Base-by-base conservation (phyloP, 1,140 invertebrate species). In the Argopecten irradians region DNA sequence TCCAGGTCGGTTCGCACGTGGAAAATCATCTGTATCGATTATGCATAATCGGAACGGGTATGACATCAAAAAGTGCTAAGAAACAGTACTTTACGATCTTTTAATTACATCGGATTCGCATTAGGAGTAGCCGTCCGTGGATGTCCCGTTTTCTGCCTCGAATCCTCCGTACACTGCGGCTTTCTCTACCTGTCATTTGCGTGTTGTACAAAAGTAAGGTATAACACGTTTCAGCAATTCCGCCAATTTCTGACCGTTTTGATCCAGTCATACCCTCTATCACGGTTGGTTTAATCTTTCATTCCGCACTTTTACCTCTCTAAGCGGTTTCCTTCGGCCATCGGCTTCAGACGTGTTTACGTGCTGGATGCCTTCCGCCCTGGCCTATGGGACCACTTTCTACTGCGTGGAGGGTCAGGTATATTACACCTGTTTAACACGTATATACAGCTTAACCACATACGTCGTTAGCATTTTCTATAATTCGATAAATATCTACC, bases 41-140 rank as follows among this genome's bases (percentile, higher is more conserved):
- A 71, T 71, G 55, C n/a, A 71, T 71, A 71, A 28, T 71, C 22
- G n/a, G 55, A n/a, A 71, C n/a, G 55, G 22, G 55, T 71, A 71
- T 71, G 55, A 71, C 55, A 71, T 71, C 55, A 71, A 71, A 71
- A 71, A 71, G 55, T 71, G 55, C 55, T 71, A 71, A n/a, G 55
- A 71, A 71, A 71, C 55, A 71, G 55, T 71, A 71, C 55, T 71
- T 71, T n/a, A 71, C 55, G 55, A 71, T 71, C 55, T 71, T 71
- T 71, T 71, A 71, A 71, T 71, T 71, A 71, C 55, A 71, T 71
- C 55, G 55, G 22, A 71, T 71, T 71, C 55, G 55, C 55, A 71
- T 71, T 71, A 71, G 55, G 22, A 71, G 8, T 71, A 71, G 55
- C 55, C 55, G n/a, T 22, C n/a, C 55, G 55, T 71, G 55, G 55